These are phyloP conservation scores for Pterocles burchelli DNA, from an alignment of 2,113 vertebrate genomes.

Conservation along the genomic window DNA sequence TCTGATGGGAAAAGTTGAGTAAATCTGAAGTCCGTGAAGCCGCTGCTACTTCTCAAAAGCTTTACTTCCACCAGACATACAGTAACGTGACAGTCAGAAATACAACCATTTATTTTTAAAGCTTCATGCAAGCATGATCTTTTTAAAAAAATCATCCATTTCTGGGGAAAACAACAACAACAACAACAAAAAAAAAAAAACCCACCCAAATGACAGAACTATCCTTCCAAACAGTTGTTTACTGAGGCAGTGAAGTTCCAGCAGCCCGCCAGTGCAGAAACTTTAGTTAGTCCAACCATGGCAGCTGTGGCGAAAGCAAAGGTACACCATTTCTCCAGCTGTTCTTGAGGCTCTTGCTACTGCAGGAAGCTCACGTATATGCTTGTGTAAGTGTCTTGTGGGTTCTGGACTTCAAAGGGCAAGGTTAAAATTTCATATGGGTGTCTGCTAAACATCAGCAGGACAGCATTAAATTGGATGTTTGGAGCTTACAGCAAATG, in stretches of 20 bases:
- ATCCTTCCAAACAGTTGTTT: neutral
- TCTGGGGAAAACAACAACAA: neutral
- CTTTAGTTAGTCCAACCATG: neutral
- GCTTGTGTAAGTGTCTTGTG: neutral
- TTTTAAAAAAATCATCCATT: neutral
- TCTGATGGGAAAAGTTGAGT: neutral
- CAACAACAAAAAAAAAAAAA: too few relatives aligned
- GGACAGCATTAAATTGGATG: neutral
- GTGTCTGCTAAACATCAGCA: neutral
- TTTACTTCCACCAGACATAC: neutral
- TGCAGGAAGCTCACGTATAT: rapidly evolving
- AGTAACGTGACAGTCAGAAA: neutral
- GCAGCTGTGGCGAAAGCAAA: neutral
- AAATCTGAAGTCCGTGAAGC: neutral
- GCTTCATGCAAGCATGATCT: neutral
- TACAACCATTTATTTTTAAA: neutral
- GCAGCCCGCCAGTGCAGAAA: neutral
- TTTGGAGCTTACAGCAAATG: neutral
- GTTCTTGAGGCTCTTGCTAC: neutral
- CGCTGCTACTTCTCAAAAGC: neutral
- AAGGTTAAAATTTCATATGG: neutral
- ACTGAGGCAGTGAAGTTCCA: neutral
- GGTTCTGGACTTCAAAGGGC: neutral
- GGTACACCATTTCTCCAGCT: neutral
- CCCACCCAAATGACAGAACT: neutral